These are phyloP conservation scores for Chascanopsetta lugubris DNA, from an alignment of 2,113 vertebrate genomes.

Conservation along the genomic window DNA sequence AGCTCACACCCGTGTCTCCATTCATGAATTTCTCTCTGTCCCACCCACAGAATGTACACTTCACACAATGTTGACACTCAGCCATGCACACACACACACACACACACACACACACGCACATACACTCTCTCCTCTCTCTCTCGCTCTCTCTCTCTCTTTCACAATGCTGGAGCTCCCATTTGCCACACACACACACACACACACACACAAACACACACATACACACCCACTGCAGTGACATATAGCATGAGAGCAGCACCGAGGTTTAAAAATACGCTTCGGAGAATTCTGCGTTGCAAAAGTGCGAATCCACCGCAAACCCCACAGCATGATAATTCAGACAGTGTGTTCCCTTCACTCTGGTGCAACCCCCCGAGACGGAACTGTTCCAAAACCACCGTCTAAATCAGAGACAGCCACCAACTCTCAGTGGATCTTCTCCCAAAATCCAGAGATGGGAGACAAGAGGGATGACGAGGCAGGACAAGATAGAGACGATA, in stretches of 20 bases:
- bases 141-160: conserved; percentile 53
- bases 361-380: conserved; percentile 45
- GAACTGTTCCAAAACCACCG: too few species aligned
- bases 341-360: conserved; percentile 40
- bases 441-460: background rate
- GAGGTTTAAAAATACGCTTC: conserved; percentile 19
- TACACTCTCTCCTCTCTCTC: too few species aligned
- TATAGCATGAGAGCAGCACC: background rate
- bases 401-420: conserved; percentile 32
- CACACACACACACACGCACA: conserved; percentile 31
- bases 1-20: conserved; percentile 46
- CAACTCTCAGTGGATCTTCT: conserved; percentile 11
- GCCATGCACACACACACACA: background rate
- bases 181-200: conserved; percentile 40
- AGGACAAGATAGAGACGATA: too few species aligned
- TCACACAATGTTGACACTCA: conserved; percentile 6
- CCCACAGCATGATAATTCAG: conserved; percentile 10
- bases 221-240: background rate
- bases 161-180: conserved; percentile 58
- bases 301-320: conserved; percentile 30
- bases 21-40: conserved; percentile 65
- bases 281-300: conserved; percentile 42
- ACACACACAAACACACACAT: too few species aligned
- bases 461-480: background rate
- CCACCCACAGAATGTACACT: conserved; percentile 52